A percentile compares a stretch with the other conserved stretches of the same genome.
Evolutionary conservation across 64 coral and sea anemone genomes (phyloP).

Genomic region (Stichodactyla helianthus): DNA sequence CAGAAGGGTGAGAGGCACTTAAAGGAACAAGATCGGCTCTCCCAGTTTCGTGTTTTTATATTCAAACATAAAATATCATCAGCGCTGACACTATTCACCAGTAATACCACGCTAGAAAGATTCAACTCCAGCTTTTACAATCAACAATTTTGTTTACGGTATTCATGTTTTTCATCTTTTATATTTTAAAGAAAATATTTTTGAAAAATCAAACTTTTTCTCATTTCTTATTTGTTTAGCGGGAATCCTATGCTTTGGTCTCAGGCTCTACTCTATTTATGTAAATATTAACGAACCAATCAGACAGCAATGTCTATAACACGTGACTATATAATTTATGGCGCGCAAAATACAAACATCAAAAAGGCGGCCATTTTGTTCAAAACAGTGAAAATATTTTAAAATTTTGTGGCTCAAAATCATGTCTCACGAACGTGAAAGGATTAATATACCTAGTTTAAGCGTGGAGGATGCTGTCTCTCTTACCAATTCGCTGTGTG

Average conservation of each 20-base stretch:
- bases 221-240: not conserved
- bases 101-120: no score
- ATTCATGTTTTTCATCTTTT: no score
- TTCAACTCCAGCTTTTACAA: no score
- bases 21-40: no score
- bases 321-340: slow-evolving; percentile 7
- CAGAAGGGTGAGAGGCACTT: no score
- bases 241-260: not conserved
- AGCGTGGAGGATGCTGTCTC: slow-evolving; percentile 44
- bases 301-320: not conserved
- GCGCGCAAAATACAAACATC: slow-evolving; percentile 1
- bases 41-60: no score
- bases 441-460: slow-evolving; percentile 35
- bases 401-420: not conserved
- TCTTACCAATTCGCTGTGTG: slow-evolving; percentile 45
- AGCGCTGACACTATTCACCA: no score
- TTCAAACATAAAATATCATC: no score
- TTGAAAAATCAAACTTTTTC: not conserved
- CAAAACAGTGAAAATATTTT: not conserved
- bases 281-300: not conserved
- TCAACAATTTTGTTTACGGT: no score
- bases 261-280: not conserved
- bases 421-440: slow-evolving; percentile 11
- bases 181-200: not conserved
- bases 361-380: slow-evolving; percentile 4